phyloP scores from a whole-genome alignment of 37 sponge, comb jelly and placozoan species.

The Chondrosia reniformis region DNA sequence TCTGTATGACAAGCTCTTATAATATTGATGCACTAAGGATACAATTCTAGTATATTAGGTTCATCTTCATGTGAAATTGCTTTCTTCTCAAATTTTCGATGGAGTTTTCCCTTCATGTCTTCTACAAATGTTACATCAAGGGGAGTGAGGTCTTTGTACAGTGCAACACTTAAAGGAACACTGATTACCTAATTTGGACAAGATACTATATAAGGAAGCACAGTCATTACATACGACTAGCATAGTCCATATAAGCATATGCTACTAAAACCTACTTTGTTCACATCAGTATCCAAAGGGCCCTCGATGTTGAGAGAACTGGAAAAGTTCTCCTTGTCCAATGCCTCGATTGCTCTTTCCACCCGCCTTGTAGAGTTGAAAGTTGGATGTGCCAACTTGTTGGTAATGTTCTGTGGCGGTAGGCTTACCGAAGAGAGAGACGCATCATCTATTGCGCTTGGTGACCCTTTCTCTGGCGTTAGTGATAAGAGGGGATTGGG shows the following conservation, averaged over 20 bases:
- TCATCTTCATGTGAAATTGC: not conserved
- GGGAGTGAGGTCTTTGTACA: not conserved
- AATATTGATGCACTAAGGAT: not conserved
- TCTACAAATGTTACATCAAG: not conserved
- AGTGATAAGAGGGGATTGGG: not conserved
- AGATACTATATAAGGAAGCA: not conserved
- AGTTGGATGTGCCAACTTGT: not conserved
- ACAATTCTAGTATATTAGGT: not conserved
- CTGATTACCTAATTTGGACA: not conserved
- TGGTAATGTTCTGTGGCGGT: not conserved
- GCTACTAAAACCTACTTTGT: no score
- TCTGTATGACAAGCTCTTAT: not conserved
- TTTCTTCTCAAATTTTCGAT: not conserved
- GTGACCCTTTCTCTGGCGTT: not conserved
- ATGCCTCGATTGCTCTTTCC: not conserved
- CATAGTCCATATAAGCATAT: not conserved
- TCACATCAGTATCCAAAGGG: not conserved
- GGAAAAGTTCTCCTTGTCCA: not conserved
- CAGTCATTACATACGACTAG: not conserved
- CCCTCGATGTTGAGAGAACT: not conserved
- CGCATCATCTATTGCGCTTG: not conserved
- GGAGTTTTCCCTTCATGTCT: no score
- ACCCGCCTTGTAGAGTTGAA: not conserved
- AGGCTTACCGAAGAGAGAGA: not conserved
- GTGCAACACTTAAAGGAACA: not conserved